Conservation (phyloP, 2,888 invertebrate genomes). For the Chaetogeoica ovagalla region DNA sequence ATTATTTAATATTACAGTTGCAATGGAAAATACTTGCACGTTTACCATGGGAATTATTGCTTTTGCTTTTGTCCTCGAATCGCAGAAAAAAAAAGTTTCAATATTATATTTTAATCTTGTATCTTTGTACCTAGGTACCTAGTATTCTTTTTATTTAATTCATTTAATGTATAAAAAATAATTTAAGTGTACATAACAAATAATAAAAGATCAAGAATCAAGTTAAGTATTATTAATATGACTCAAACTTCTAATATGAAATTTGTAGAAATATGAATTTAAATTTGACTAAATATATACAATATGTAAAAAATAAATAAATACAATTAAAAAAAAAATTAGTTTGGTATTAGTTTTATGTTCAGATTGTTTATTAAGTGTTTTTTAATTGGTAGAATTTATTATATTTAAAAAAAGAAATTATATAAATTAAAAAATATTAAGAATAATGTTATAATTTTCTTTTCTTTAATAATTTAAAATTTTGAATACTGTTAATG, state of each 20-base stretch:
- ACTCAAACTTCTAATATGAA: not conserved
- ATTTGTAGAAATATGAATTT: not conserved
- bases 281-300: not conserved
- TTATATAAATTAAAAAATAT: too few species aligned
- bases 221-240: not conserved
- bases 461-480: too few species aligned
- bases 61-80: not conserved
- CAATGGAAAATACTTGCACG: not conserved
- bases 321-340: not conserved
- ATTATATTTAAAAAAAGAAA: too few species aligned
- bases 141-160: not conserved
- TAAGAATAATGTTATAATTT: too few species aligned
- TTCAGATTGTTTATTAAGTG: not conserved
- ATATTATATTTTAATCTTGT: not conserved
- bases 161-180: not conserved
- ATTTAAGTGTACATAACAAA: not conserved
- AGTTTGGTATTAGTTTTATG: too few species aligned
- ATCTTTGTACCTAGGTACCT: not conserved
- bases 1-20: not conserved
- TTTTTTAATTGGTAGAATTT: not conserved
- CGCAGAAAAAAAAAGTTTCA: not conserved
- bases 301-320: too few species aligned
- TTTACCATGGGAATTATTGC: not conserved
- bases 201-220: too few species aligned
- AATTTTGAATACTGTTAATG: too few species aligned